A percentile compares a stretch with the other conserved stretches of the same genome.
Evolutionary conservation across 1,140 invertebrate genomes (phyloP).

Genomic region (Tetramorium simillimum): DNA sequence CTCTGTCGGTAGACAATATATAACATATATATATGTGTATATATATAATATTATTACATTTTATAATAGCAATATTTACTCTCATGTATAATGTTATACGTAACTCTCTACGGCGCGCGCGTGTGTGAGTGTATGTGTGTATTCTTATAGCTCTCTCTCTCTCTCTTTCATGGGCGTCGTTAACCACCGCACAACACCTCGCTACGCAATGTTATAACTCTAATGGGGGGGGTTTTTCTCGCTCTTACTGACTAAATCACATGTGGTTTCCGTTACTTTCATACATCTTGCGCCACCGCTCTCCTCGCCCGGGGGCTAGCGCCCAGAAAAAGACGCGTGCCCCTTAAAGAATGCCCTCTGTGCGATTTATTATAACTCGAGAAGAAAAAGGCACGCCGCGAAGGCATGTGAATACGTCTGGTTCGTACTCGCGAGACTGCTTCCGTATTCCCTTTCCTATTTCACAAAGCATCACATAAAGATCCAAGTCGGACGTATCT

Average conservation of each 20-base stretch:
- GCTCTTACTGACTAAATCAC: slow-evolving; percentile 84
- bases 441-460: neutral
- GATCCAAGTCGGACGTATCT: neutral
- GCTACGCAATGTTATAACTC: slow-evolving; percentile 67
- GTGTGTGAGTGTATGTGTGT: slow-evolving; percentile 68
- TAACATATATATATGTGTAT: slow-evolving; percentile 73
- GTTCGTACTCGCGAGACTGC: neutral
- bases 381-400: slow-evolving; percentile 65
- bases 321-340: neutral
- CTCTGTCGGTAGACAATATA: slow-evolving; percentile 77
- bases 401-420: slow-evolving; percentile 40
- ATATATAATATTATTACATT: slow-evolving; percentile 74
- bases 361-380: slow-evolving; percentile 32
- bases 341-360: neutral
- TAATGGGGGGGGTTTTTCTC: slow-evolving; percentile 79
- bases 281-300: slow-evolving; percentile 77
- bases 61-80: slow-evolving; percentile 76
- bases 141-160: neutral
- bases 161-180: slow-evolving; percentile 36
- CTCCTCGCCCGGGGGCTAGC: slow-evolving; percentile 49
- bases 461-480: neutral
- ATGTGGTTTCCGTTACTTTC: slow-evolving; percentile 83
- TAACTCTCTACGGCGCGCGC: slow-evolving; percentile 65
- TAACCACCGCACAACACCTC: slow-evolving; percentile 54
- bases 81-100: slow-evolving; percentile 70